Conservation (phyloP, 2,888 invertebrate genomes). For the Archips crataeganus region DNA sequence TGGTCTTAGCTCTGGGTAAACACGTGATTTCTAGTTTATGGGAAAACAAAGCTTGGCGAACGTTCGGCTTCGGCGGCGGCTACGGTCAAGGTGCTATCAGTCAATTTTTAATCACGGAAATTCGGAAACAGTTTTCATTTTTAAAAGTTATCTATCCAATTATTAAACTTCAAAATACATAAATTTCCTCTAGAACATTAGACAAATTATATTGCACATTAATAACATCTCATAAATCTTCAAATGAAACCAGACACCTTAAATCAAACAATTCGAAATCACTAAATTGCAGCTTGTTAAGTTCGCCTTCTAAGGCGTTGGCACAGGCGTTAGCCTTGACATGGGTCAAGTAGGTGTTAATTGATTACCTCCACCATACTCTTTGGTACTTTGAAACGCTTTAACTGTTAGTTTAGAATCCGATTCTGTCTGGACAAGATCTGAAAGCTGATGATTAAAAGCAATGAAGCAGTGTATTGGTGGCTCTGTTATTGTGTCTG, state of each 20-base stretch:
- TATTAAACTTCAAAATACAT: conserved; percentile 10
- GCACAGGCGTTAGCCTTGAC: conserved; percentile 12
- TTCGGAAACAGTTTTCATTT: not conserved
- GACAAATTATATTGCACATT: conserved; percentile 22
- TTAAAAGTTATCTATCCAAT: conserved; percentile 2
- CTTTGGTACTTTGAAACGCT: conserved; percentile 17
- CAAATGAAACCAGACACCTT: conserved; percentile 40
- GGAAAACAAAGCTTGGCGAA: too few species aligned
- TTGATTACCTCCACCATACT: conserved; percentile 57
- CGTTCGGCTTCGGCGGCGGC: too few species aligned
- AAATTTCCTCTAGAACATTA: not conserved
- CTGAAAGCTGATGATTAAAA: not conserved
- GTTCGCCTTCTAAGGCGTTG: conserved; percentile 38
- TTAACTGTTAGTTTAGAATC: conserved; percentile 14
- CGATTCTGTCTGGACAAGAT: conserved; percentile 2
- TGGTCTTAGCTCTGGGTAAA: too few species aligned
- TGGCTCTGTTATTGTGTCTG: not conserved
- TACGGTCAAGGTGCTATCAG: too few species aligned
- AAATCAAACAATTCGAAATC: conserved; percentile 44
- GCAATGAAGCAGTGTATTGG: not conserved
- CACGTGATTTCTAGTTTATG: too few species aligned
- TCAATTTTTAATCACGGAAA: too few species aligned
- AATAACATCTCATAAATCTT: conserved; percentile 29
- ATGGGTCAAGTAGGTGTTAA: conserved; percentile 63
- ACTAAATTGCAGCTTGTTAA: conserved; percentile 44